A percentile compares a stretch with the other conserved stretches of the same genome.
Evolutionary conservation across 1,140 invertebrate genomes (phyloP).

Genomic region (Alviniconcha marisindica): DNA sequence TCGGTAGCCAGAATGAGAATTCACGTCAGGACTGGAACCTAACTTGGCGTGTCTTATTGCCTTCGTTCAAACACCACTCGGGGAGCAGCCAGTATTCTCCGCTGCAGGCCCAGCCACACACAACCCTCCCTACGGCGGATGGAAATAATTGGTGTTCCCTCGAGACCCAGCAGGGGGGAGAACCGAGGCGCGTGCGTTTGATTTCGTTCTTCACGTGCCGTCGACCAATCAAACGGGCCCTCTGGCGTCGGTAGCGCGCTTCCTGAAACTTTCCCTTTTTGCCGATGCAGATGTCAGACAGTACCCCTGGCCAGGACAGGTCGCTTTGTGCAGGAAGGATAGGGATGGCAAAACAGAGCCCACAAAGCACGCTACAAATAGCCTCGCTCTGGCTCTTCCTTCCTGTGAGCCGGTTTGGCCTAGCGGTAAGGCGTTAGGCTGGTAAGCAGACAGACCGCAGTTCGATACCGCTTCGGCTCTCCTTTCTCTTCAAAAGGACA

Average conservation of each 20-base stretch:
- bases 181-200: slow-evolving; percentile 19
- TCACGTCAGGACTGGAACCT: slow-evolving; percentile 1
- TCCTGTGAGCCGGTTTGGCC: no score
- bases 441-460: no score
- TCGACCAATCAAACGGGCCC: slow-evolving; percentile 24
- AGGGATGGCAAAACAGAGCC: not conserved
- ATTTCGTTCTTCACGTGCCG: slow-evolving; percentile 30
- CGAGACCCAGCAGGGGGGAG: not conserved
- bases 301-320: slow-evolving; percentile 3
- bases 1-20: not conserved
- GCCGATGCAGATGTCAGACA: slow-evolving; percentile 26
- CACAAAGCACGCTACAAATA: no score
- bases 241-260: slow-evolving; percentile 24
- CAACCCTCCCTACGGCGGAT: slow-evolving; percentile 12
- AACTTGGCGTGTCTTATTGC: slow-evolving; percentile 23
- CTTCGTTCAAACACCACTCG: slow-evolving; percentile 28
- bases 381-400: no score
- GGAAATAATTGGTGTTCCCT: slow-evolving; percentile 22
- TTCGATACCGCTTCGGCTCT: no score
- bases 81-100: slow-evolving; percentile 8
- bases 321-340: not conserved
- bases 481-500: no score
- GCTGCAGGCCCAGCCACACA: not conserved
- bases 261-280: not conserved
- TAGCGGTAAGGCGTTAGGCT: no score